Evolutionary conservation across 1,140 invertebrate genomes (phyloP), one percentile per base, ranked within the genome.

Genomic region (Drosophila biarmipes): DNA sequence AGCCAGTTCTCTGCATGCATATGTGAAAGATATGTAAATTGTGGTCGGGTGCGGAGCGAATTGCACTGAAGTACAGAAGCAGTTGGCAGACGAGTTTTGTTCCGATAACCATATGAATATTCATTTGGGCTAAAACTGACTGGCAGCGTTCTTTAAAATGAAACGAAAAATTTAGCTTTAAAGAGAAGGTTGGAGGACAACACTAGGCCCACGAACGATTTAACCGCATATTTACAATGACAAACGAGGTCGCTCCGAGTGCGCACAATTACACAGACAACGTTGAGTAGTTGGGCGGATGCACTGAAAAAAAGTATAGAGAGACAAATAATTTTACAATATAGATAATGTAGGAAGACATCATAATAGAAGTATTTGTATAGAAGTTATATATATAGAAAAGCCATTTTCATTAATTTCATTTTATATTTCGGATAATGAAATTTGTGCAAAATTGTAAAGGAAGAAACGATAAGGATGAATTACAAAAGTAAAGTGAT

Each of bases 191-290:
- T 27, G 6, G 46, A 42, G 54, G n/a, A 52, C 31, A 11, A 42
- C 67, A 76, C 62, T 75, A 73, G 73, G 67, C 77, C 67, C 71
- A 75, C 66, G 63, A 78, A 80, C 84, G 87, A 89, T 89, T 89
- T 74, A 89, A 89, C 84, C 79, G 64, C 80, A 89, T 89, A 89
- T 89, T 89, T 90, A 89, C 84, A 89, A 84, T 90, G 84, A 90
- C 84, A 89, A 89, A 89, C 85, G 84, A 89, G 84, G 84, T 64
- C 77, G 72, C 52, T 46, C 68, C 63, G 58, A 63, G 61, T 89
- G 73, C 73, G 84, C 84, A 84, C 84, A 89, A 89, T 89, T 89
- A 89, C 84, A 80, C 84, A 67, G 66, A 45, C 52, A 58, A 38
- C n/a, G 42, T 21, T 45, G 43, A 34, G 40, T 29, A 43, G 29